Evolutionary conservation across 2,797 vertebrate genomes (phyloP).

Genomic region (Myotis planiceps): DNA sequence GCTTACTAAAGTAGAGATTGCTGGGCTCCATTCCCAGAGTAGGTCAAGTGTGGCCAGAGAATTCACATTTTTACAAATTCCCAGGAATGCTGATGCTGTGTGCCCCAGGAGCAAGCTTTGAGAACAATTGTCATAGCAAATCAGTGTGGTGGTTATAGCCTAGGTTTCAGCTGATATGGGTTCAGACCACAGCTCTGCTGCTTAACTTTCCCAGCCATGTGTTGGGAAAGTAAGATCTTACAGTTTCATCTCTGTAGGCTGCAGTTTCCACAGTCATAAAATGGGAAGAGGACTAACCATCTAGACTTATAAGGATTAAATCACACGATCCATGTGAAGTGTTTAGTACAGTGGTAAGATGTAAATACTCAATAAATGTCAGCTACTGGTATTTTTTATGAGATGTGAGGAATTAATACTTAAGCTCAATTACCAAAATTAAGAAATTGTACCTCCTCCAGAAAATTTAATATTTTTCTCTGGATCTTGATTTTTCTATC

Average conservation of each 20-base stretch:
- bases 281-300: background rate
- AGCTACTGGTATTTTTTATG: constrained; percentile 24
- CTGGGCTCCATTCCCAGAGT: background rate
- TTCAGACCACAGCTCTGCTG: background rate
- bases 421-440: constrained; percentile 36
- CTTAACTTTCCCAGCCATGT: background rate
- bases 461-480: constrained; percentile 28
- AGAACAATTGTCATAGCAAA: background rate
- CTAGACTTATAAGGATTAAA: background rate
- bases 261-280: background rate
- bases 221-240: background rate
- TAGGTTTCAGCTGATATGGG: background rate
- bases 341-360: background rate
- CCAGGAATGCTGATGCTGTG: background rate
- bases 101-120: background rate
- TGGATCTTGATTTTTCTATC: constrained; percentile 42
- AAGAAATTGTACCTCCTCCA: background rate
- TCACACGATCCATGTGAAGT: background rate
- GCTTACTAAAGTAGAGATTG: background rate
- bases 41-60: background rate
- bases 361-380: background rate
- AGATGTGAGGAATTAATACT: background rate
- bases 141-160: background rate
- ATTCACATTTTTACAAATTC: background rate
- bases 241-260: background rate